A percentile compares a stretch with the other conserved stretches of the same genome.
phyloP scores from a whole-genome alignment of 2,888 invertebrate genomes.

The Plutella xylostella region DNA sequence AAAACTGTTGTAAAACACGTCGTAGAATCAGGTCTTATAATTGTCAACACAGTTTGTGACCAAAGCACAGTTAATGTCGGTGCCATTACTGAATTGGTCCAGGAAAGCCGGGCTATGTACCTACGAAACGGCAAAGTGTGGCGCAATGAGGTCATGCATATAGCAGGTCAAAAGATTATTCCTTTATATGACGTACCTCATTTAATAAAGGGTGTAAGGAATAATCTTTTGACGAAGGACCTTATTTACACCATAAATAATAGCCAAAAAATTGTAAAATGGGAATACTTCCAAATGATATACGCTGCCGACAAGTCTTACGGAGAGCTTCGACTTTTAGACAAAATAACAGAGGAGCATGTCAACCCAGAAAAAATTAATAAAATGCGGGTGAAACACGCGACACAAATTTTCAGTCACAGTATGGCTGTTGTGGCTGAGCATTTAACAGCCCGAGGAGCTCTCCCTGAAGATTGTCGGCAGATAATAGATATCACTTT shows the following conservation, averaged over 20 bases:
- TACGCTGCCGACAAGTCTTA: slow-evolving; percentile 10
- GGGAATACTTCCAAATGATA: slow-evolving; percentile 20
- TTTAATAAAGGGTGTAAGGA: neutral
- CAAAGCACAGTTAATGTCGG: slow-evolving; percentile 22
- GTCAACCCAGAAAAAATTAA: slow-evolving; percentile 4
- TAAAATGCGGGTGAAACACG: slow-evolving; percentile 13
- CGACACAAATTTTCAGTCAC: slow-evolving; percentile 25
- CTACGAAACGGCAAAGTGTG: slow-evolving; percentile 15
- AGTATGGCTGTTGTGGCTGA: slow-evolving; percentile 21
- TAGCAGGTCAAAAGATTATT: slow-evolving; percentile 13
- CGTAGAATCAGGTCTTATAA: neutral
- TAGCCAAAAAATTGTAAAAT: slow-evolving; percentile 20
- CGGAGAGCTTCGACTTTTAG: slow-evolving; percentile 4
- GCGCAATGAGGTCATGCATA: slow-evolving; percentile 7
- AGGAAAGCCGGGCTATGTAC: slow-evolving; percentile 16
- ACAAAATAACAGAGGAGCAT: slow-evolving; percentile 7
- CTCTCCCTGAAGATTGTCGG: neutral
- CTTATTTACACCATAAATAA: slow-evolving; percentile 13
- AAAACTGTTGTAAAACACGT: slow-evolving; percentile 15
- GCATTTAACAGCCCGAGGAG: slow-evolving; percentile 6
- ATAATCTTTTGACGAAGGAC: slow-evolving; percentile 14
- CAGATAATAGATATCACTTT: neutral
- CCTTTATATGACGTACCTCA: slow-evolving; percentile 10
- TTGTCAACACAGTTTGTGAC: slow-evolving; percentile 20
- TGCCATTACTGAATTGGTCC: slow-evolving; percentile 17